Percentiles rank a stretch among this genome's conserved stretches.
These are phyloP conservation scores for Spondyliosoma cantharus DNA, from an alignment of 2,797 vertebrate genomes.

Conservation along the genomic window DNA sequence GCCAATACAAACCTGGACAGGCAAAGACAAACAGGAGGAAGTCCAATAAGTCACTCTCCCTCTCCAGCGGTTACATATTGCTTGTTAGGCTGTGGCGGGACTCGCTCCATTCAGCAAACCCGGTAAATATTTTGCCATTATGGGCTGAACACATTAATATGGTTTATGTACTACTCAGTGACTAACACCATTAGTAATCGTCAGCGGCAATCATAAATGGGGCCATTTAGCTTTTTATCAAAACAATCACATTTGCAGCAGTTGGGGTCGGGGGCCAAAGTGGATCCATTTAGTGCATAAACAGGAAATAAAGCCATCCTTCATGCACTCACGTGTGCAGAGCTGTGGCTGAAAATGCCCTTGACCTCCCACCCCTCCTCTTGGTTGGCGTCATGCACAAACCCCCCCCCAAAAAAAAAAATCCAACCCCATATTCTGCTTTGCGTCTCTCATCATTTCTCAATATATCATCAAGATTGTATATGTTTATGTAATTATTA, in stretches of 20 bases:
- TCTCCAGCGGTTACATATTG: constrained; percentile 58
- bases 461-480: constrained; percentile 59
- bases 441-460: constrained; percentile 62
- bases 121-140: constrained; percentile 31
- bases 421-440: constrained; percentile 49
- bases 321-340: constrained; percentile 39
- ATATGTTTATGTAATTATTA: constrained; percentile 61
- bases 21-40: constrained; percentile 77
- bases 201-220: constrained; percentile 28
- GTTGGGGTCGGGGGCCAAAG: constrained; percentile 34
- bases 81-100: constrained; percentile 48
- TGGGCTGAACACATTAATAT: constrained; percentile 27
- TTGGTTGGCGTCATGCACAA: not conserved
- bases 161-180: constrained; percentile 35
- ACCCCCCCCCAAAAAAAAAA: constrained; percentile 1
- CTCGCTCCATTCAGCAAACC: constrained; percentile 35
- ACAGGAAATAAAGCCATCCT: constrained; percentile 58
- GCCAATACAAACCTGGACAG: constrained; percentile 81
- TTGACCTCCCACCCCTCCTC: constrained; percentile 40
- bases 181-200: constrained; percentile 35
- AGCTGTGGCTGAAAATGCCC: constrained; percentile 38
- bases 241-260: constrained; percentile 46
- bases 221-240: constrained; percentile 21
- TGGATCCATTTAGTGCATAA: constrained; percentile 58
- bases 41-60: constrained; percentile 73